A percentile compares a stretch with the other conserved stretches of the same genome.
Conservation (phyloP, 2,113 vertebrate species). For the Sceloporus undulatus region DNA sequence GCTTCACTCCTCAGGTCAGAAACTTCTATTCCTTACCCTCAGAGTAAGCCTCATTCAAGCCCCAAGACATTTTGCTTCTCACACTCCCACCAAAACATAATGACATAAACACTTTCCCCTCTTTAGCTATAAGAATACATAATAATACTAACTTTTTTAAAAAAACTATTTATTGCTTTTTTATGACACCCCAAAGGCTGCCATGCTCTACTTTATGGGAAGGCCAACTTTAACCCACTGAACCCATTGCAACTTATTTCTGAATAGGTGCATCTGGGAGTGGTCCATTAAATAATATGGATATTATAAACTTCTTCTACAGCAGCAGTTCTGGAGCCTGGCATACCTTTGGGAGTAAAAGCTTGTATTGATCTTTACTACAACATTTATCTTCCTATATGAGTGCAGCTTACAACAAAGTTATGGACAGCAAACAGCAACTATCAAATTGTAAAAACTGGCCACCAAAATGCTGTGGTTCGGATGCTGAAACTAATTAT, state of each 20-base stretch:
- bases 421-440: background rate
- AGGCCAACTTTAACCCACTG: no score
- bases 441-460: background rate
- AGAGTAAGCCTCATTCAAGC: no score
- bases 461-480: background rate
- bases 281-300: background rate
- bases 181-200: background rate
- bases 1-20: no score
- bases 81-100: no score
- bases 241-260: no score
- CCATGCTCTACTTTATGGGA: no score
- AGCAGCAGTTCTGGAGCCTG: background rate
- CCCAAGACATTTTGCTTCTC: no score
- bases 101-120: no score
- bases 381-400: background rate
- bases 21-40: no score
- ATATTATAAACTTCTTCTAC: background rate
- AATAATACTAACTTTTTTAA: background rate
- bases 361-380: background rate
- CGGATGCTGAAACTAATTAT: background rate
- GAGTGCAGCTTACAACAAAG: background rate
- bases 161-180: background rate
- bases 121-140: no score
- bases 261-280: background rate
- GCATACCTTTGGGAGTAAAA: background rate